A percentile compares a stretch with the other conserved stretches of the same genome.
Conservation (phyloP, 2,113 vertebrate genomes). For the Actenoides lindsayi region DNA sequence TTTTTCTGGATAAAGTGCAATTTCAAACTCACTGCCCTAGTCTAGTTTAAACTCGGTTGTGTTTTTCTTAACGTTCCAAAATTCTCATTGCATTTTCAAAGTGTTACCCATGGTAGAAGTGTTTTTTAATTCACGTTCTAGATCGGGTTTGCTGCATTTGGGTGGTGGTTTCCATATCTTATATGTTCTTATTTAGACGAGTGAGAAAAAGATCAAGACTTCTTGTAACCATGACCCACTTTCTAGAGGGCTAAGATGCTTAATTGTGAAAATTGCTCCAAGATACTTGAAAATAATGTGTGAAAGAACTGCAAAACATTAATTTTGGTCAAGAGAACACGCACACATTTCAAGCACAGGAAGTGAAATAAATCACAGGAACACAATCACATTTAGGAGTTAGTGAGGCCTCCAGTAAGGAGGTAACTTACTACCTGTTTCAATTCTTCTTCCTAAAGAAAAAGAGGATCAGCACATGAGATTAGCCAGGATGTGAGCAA, state of each 20-base stretch:
- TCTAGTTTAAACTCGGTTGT: neutral
- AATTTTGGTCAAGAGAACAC: constrained; percentile 67
- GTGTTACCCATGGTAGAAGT: neutral
- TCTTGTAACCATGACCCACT: neutral
- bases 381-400: constrained; percentile 58
- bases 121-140: neutral
- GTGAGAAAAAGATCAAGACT: neutral
- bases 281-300: neutral
- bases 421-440: constrained; percentile 88
- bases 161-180: neutral
- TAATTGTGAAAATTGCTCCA: neutral
- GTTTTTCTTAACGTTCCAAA: neutral
- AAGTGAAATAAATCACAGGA: constrained; percentile 64
- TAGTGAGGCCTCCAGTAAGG: constrained; percentile 72
- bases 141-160: neutral
- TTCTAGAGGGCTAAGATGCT: neutral
- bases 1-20: neutral
- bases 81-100: neutral
- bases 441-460: constrained; percentile 90
- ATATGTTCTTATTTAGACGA: neutral
- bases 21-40: neutral
- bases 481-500: constrained; percentile 42
- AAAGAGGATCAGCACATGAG: constrained; percentile 76
- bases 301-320: constrained; percentile 57
- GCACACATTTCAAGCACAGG: constrained; percentile 74